Conservation (phyloP, 2,797 vertebrate genomes). For the Neomorphus geoffroyi region DNA sequence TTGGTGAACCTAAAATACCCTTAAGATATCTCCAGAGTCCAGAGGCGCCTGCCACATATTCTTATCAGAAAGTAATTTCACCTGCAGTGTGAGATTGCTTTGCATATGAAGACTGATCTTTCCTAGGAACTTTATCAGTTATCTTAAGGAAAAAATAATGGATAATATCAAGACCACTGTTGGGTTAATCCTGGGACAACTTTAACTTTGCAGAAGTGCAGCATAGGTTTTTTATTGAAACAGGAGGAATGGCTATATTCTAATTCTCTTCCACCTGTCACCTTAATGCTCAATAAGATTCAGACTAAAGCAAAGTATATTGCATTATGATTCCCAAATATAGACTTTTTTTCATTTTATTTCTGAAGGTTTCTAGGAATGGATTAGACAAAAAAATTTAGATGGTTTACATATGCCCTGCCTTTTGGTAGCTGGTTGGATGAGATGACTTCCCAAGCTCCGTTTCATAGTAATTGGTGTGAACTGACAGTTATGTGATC, state of each 20-base stretch:
- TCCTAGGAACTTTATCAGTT: background rate
- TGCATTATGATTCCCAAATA: background rate
- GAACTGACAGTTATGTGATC: constrained; percentile 12
- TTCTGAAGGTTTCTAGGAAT: background rate
- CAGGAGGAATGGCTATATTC: background rate
- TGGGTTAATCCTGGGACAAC: background rate
- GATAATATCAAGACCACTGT: background rate
- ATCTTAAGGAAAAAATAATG: background rate
- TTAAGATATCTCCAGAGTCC: background rate
- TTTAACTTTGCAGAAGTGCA: background rate
- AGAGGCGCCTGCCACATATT: background rate
- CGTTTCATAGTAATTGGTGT: background rate
- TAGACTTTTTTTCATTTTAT: background rate
- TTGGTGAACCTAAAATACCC: background rate
- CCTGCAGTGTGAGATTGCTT: background rate
- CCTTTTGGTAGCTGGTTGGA: background rate
- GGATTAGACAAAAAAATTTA: background rate
- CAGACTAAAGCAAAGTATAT: background rate
- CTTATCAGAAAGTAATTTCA: background rate
- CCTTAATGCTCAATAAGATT: background rate
- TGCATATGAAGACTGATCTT: constrained; percentile 7
- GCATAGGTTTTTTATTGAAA: background rate
- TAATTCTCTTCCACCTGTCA: background rate
- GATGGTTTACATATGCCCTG: background rate
- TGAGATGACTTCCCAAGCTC: background rate